Base-by-base conservation (phyloP, 2,888 invertebrate genomes). In the Tachina grossa region DNA sequence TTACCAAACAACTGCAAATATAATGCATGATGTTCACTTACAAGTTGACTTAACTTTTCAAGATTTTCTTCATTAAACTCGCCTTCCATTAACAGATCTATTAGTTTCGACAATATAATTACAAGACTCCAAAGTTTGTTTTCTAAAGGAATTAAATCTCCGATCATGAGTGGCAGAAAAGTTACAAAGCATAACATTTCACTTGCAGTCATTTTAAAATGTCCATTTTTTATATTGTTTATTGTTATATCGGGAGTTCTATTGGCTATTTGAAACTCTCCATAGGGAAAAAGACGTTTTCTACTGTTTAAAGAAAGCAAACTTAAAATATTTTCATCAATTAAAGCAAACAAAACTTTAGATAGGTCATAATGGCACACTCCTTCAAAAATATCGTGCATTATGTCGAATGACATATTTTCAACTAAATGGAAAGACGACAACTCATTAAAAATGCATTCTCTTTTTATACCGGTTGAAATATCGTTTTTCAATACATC, bases 151-250 rank as follows among this genome's bases (percentile, higher is more conserved):
- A 87, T 51, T 19, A 87, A 63, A 72, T 87, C 87, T 51, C 87
- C 85, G 5, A 71, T 71, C 69, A 71, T 71, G 1, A 71, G 57
- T 72, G 51, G 71, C 71, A 68, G 63, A 81, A 16, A 55, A 31
- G 66, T 65, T 53, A 65, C 11, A 86, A 87, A 87, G 22, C 72
- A 77, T 22, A 68, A 57, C 66, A 77, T 74, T 71, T 87, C 87
- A 55, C 87, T 79, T 47, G 87, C 87, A 13, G 84, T 80, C 87
- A 87, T 87, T 78, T 87, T 85, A 45, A 87, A 74, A 53, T 69
- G 82, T 43, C 49, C 66, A 13, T 69, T 71, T 77, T 83, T 85
- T 14, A 87, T 61, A 72, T 78, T 71, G 10, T 68, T 59, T 14
- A 83, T 16, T 47, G 76, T 59, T 49, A 85, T 61, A 45, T 69